Base-by-base conservation (phyloP, 2,797 vertebrate species). In the Sebastiscus albofasciatus region DNA sequence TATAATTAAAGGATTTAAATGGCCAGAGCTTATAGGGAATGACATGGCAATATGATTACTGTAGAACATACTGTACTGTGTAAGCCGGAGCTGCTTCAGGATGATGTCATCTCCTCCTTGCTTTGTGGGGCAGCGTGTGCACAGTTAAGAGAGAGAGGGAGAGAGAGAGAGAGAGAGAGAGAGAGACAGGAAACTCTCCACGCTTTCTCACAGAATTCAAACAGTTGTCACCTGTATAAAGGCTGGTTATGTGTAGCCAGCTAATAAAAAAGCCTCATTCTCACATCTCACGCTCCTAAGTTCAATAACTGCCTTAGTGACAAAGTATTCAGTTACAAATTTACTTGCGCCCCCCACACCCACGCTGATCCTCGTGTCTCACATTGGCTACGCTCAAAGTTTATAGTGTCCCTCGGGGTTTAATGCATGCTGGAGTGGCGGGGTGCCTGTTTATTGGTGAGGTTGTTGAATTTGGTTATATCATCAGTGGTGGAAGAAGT, bases 1-100 rank as follows among this genome's bases (percentile, higher is more conserved):
- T 89, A 92, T 93, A 92, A 93, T 93, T 92, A 92, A 93, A 89
- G 85, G 89, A 91, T 93, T 91, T 90, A 87, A 92, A 93, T 83
- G 81, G 72, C 69, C 72, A 2, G 72, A 79, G 87, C 87, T 87
- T 88, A 85, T 81, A 70, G 79, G 85, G 90, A 91, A 90, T 91
- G 91, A 94, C 94, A 94, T 77, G 87, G 91, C 91, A 91, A 90
- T 90, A 90, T 90, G 91, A 90, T 93, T 89, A 93, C 87, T 77
- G 74, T 34, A 76, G 91, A 88, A 89, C 93, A 84, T 67, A 81
- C 81, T 85, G 90, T 87, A 83, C 88, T 79, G 80, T 84, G 83
- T 82, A 64, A 88, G 81, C 67, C 77, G 29, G 81, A 85, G 86
- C 81, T 87, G 83, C 87, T 88, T 77, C 22, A 7, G 27, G 85